These are phyloP conservation scores for Periplaneta americana DNA, from an alignment of 1,140 invertebrate genomes.

Conservation along the genomic window DNA sequence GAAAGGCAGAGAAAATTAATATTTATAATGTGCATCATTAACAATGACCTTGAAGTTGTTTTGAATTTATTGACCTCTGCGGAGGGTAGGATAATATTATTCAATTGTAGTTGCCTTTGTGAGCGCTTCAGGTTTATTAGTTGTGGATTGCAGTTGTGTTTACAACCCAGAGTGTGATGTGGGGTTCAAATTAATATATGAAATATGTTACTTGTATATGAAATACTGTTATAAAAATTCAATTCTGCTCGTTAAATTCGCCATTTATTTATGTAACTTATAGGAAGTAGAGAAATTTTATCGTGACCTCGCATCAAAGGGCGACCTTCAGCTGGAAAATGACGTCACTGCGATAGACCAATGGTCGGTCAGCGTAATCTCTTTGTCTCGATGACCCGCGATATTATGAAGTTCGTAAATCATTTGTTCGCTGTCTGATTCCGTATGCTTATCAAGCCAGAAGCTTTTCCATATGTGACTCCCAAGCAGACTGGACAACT, in stretches of 20 bases:
- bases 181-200: not conserved
- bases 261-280: not conserved
- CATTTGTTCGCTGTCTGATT: not conserved
- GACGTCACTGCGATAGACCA: not conserved
- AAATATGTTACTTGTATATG: not conserved
- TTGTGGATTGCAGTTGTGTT: not conserved
- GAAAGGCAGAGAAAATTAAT: not conserved
- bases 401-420: not conserved
- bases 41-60: not conserved
- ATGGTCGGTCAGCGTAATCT: not conserved
- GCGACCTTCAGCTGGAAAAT: not conserved
- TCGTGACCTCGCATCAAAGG: not conserved
- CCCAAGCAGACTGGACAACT: too few relatives aligned
- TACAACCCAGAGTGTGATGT: not conserved
- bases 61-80: conserved; percentile 14
- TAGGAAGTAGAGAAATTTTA: not conserved
- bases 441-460: not conserved
- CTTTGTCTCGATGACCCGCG: not conserved
- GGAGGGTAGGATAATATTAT: conserved; percentile 16
- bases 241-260: not conserved
- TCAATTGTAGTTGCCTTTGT: conserved; percentile 9
- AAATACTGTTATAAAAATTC: too few relatives aligned
- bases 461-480: too few relatives aligned
- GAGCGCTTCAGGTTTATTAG: not conserved
- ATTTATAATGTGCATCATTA: not conserved